Evolutionary conservation across 2,113 vertebrate species (phyloP).

Genomic region (Hystrix cristata): DNA sequence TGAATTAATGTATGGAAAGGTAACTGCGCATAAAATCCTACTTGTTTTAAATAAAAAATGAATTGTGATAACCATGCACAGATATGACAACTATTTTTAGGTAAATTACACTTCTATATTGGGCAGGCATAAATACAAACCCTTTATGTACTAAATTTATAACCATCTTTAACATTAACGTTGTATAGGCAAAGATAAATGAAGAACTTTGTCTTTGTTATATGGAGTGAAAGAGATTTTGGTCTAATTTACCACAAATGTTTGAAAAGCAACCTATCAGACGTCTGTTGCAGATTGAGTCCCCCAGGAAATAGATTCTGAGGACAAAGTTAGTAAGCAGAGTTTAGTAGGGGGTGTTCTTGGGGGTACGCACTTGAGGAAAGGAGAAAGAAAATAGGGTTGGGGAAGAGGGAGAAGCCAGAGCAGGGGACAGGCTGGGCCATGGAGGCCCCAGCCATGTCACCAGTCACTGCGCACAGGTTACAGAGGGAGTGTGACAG

Average conservation of each 20-base stretch:
- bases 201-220: background rate
- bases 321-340: background rate
- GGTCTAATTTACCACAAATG: background rate
- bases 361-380: background rate
- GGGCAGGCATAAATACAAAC: background rate
- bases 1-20: conserved; percentile 29
- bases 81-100: background rate
- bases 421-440: background rate
- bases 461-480: background rate
- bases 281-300: background rate
- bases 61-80: background rate
- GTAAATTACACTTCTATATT: background rate
- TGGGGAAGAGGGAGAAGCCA: background rate
- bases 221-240: background rate
- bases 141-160: background rate
- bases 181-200: background rate
- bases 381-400: background rate
- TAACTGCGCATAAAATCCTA: background rate
- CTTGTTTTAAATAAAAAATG: conserved; percentile 5
- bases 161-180: background rate
- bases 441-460: fast-evolving
- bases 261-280: background rate
- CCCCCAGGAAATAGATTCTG: background rate
- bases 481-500: background rate
- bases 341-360: background rate